Base-by-base conservation (phyloP, 2,888 invertebrate genomes). In the Amphiduros pacificus region DNA sequence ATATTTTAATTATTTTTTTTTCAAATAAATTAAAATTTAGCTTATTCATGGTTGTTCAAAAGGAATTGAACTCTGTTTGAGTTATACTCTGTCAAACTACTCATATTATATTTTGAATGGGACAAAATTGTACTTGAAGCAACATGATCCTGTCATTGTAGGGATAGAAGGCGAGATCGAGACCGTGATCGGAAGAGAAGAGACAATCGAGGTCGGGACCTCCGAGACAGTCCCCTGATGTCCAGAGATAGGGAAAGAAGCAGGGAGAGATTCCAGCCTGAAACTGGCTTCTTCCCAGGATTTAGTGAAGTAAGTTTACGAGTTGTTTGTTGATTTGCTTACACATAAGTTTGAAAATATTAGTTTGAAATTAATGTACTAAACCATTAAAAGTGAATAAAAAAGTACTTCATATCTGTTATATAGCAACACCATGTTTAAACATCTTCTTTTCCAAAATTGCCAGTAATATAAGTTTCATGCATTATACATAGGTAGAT, bases 161-260 rank as follows among this genome's bases (percentile, higher is more conserved):
- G 61, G 40, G 20, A 48, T 27, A 44, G 61, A 20, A 50, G 56
- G 27, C 48, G 61, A 24, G 62, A 62, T 44, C 29, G 62, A 26
- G 41, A 52, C 14, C 58, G 58, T n/a, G 58, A 58, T n/a, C 29
- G 58, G 20, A 26, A 49, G 29, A 48, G 57, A 31, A 20, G 22
- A 31, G 48, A 49, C n/a, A 29, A 41, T 57, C n/a, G n/a, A n/a
- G n/a, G n/a, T n/a, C n/a, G n/a, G 49, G 57, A 20, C 20, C 22
- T 4, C 6, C 11, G 4, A 22, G 61, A 31, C 50, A 61, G 2
- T 36, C 55, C 1, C n/a, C n/a, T n/a, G n/a, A n/a, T n/a, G n/a
- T 55, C 55, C 24, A 20, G 61, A 24, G 40, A 50, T 22, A 55
- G 61, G 51, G 61, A 61, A 48, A 26, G 61, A 26, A 41, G 48